Evolutionary conservation across 2,888 invertebrate species (phyloP).

Genomic region (Acanthosoma haemorrhoidale): DNA sequence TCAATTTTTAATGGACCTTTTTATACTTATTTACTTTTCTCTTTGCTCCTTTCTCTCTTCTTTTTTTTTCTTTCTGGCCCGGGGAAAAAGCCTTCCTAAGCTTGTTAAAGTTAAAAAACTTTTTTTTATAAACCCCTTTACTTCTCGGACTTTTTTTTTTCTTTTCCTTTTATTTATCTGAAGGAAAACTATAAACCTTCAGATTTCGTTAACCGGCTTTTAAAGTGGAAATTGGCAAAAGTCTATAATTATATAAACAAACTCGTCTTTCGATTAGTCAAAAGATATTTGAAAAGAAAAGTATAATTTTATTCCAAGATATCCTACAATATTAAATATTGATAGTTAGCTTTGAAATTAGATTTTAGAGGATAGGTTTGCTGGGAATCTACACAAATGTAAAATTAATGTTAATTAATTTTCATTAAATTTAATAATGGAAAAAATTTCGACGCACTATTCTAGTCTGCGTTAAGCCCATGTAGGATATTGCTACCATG

Average conservation of each 20-base stretch:
- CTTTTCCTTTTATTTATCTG: conserved; percentile 21
- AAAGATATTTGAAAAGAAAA: too few species aligned
- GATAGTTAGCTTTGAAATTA: too few species aligned
- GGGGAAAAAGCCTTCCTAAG: conserved; percentile 23
- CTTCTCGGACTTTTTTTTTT: background rate
- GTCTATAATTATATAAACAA: conserved; percentile 15
- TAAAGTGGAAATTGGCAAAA: background rate
- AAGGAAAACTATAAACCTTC: conserved; percentile 21
- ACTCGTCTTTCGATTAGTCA: too few species aligned
- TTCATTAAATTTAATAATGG: too few species aligned
- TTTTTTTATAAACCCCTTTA: conserved; percentile 19
- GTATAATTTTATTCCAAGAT: too few species aligned
- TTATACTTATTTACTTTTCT: conserved; percentile 29
- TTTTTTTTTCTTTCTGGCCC: conserved; percentile 1
- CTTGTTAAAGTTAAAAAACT: conserved; percentile 31
- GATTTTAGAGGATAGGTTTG: too few species aligned
- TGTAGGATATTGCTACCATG: too few species aligned
- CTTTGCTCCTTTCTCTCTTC: conserved; percentile 21
- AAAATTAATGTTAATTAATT: too few species aligned
- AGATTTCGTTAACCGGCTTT: conserved; percentile 20
- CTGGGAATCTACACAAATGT: too few species aligned
- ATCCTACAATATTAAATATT: too few species aligned
- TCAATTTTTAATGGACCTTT: conserved; percentile 31
- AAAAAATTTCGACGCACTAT: too few species aligned
- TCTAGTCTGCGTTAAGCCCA: too few species aligned